Conservation (phyloP, 2,888 invertebrate genomes). For the Polyploca ridens region DNA sequence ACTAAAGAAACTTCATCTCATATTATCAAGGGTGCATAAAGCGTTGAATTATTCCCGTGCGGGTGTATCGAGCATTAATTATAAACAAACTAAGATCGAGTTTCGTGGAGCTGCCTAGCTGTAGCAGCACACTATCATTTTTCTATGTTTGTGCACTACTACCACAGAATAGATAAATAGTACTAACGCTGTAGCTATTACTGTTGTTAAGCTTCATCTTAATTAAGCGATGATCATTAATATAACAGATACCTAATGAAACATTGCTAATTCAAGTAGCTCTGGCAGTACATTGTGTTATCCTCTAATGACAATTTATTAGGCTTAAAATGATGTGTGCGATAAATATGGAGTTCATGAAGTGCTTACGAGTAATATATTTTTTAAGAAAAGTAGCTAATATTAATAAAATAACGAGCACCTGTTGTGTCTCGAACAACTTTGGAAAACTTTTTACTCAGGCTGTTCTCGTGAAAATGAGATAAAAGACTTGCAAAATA, state of each 20-base stretch:
- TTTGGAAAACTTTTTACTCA: constrained; percentile 79
- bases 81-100: constrained; percentile 69
- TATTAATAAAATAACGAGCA: constrained; percentile 68
- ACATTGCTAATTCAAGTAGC: neutral
- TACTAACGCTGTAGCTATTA: neutral
- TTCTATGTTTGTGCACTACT: constrained; percentile 23
- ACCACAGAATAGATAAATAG: too few species aligned
- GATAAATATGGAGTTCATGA: neutral
- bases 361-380: constrained; percentile 20
- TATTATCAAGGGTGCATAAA: constrained; percentile 81
- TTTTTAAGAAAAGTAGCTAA: constrained; percentile 59
- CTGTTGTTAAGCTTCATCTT: neutral
- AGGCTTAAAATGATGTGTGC: neutral
- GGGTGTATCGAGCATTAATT: constrained; percentile 74
- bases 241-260: neutral
- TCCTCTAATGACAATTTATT: neutral
- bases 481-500: constrained; percentile 82
- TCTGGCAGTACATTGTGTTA: neutral
- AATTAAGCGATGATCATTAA: constrained; percentile 2
- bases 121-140: constrained; percentile 31
- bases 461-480: constrained; percentile 66
- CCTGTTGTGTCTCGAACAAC: constrained; percentile 77
- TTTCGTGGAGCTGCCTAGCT: constrained; percentile 40
- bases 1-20: constrained; percentile 81
- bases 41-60: constrained; percentile 76